Conservation (phyloP, 2,113 vertebrate species). For the Motacilla tschutschensis region DNA sequence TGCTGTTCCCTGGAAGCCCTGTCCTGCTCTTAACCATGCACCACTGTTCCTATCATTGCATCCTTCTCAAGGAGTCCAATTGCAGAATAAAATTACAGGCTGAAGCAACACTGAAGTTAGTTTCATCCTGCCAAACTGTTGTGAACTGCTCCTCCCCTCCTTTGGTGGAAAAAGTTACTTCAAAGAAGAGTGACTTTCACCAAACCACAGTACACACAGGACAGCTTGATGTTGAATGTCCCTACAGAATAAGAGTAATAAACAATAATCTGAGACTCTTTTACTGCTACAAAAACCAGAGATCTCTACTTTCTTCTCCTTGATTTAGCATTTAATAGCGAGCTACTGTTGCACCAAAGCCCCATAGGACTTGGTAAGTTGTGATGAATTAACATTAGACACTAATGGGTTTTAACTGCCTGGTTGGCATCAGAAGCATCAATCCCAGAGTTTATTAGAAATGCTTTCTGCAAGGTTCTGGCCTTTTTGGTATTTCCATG, state of each 20-base stretch:
- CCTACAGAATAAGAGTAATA: not conserved
- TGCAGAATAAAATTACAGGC: not conserved
- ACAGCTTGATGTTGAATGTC: not conserved
- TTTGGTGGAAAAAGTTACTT: not conserved
- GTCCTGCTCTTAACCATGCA: not conserved
- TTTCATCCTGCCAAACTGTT: not conserved
- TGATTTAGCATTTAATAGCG: not conserved
- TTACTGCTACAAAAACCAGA: not conserved
- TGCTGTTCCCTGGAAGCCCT: not conserved
- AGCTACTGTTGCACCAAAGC: not conserved
- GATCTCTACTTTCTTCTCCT: not conserved
- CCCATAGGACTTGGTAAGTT: not conserved
- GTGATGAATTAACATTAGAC: conserved; percentile 25
- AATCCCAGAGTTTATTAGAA: not conserved
- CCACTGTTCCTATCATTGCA: not conserved
- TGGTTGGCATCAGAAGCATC: not conserved
- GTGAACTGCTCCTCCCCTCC: not conserved
- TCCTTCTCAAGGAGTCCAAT: not conserved
- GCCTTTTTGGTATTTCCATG: conserved; percentile 19
- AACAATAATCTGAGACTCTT: not conserved
- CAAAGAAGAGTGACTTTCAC: not conserved
- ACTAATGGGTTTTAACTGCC: not conserved
- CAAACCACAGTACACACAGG: not conserved
- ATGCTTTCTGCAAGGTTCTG: not conserved
- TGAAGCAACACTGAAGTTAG: not conserved